Conservation (phyloP, 2,113 vertebrate species). For the Shinisaurus crocodilurus region DNA sequence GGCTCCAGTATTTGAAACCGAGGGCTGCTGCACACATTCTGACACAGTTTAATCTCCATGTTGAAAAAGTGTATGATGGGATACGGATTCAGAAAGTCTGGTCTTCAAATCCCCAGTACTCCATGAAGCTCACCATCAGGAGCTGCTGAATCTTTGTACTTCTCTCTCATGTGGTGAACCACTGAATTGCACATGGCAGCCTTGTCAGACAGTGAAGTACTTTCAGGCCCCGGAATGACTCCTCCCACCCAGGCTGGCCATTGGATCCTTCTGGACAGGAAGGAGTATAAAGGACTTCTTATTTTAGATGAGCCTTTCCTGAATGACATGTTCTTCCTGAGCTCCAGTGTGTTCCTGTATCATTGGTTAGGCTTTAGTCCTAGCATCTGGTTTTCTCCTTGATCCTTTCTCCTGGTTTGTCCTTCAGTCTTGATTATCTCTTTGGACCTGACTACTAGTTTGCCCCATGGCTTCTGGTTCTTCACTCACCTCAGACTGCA, state of each 20-base stretch:
- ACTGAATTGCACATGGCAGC: not conserved
- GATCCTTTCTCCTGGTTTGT: not conserved
- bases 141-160: not conserved
- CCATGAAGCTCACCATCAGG: not conserved
- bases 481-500: no score
- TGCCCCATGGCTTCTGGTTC: not conserved
- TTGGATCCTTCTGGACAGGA: not conserved
- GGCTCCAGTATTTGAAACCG: not conserved
- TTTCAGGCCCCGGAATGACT: not conserved
- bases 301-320: not conserved
- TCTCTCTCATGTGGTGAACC: not conserved
- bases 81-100: not conserved
- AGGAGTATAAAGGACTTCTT: not conserved
- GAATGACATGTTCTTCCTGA: not conserved
- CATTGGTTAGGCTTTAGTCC: not conserved
- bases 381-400: not conserved
- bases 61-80: not conserved
- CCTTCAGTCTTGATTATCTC: not conserved
- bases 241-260: not conserved
- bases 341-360: not conserved
- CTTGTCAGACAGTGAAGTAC: not conserved
- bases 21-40: not conserved
- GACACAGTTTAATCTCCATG: not conserved
- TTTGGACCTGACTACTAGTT: not conserved
- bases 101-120: not conserved